phyloP scores from a whole-genome alignment of 2,797 vertebrate genomes.

The Miichthys miiuy region DNA sequence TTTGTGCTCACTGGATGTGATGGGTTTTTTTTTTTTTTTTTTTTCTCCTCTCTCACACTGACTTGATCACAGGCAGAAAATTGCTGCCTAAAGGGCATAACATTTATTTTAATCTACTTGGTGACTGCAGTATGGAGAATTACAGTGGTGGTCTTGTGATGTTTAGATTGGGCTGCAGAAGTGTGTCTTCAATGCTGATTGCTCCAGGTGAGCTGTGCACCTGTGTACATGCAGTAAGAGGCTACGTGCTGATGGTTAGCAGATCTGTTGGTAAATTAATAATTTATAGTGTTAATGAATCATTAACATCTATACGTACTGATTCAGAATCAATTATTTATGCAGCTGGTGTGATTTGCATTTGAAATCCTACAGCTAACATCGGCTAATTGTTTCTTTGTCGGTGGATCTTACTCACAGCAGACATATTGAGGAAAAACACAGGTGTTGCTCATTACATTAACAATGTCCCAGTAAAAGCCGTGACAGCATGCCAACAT shows the following conservation, averaged over 20 bases:
- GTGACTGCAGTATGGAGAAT: conserved; percentile 1
- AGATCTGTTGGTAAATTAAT: conserved; percentile 42
- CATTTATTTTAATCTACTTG: conserved; percentile 18
- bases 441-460: background rate
- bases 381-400: background rate
- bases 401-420: background rate
- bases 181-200: background rate
- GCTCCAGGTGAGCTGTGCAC: conserved; percentile 45
- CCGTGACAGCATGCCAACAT: background rate
- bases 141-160: background rate
- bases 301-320: conserved; percentile 12
- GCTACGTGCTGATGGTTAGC: background rate
- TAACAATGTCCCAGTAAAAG: background rate
- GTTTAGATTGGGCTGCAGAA: background rate
- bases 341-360: background rate
- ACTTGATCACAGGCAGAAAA: conserved; percentile 7
- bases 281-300: conserved; percentile 35
- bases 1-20: conserved; percentile 7
- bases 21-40: background rate
- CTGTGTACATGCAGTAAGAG: background rate
- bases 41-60: background rate
- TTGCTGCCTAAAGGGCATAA: background rate
- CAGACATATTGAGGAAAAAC: background rate
- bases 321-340: conserved; percentile 7
- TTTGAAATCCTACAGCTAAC: background rate